A percentile compares a stretch with the other conserved stretches of the same genome.
Conservation (phyloP, 1,140 invertebrate species). For the Melipona quadrifasciata region DNA sequence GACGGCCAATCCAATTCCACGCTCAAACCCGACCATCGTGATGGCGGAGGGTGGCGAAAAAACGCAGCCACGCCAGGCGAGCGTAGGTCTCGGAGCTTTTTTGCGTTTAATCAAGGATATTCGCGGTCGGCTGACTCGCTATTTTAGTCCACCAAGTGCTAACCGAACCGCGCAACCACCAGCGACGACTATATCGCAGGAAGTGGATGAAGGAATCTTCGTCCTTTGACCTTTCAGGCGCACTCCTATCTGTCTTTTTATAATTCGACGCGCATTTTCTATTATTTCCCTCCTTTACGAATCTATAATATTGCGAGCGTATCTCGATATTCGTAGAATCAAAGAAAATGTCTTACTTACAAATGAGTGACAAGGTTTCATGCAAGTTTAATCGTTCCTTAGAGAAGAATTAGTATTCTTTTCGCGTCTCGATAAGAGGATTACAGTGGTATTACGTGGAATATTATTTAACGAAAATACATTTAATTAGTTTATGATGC, state of each 20-base stretch:
- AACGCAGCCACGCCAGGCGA: constrained; percentile 59
- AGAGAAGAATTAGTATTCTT: background rate
- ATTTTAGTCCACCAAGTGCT: constrained; percentile 69
- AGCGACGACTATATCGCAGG: constrained; percentile 64
- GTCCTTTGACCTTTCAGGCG: constrained; percentile 61
- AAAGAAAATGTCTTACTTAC: background rate
- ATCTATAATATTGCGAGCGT: background rate
- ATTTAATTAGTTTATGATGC: background rate
- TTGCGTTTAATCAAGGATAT: constrained; percentile 79
- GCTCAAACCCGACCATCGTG: constrained; percentile 63
- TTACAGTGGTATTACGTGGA: background rate
- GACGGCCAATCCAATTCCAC: constrained; percentile 68
- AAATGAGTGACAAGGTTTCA: background rate
- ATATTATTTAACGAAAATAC: background rate
- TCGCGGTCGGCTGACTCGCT: constrained; percentile 73
- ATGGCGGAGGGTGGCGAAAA: constrained; percentile 68
- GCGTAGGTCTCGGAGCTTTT: constrained; percentile 63
- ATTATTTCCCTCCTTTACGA: background rate
- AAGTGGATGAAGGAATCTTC: constrained; percentile 69
- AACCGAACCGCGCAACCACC: constrained; percentile 67
- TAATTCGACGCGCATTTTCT: background rate
- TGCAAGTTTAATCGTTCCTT: background rate
- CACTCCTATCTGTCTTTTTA: constrained; percentile 8
- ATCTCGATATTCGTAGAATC: background rate
- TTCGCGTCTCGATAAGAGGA: background rate